These are phyloP conservation scores for Octodon degus DNA, from an alignment of 2,113 vertebrate species.

Conservation along the genomic window DNA sequence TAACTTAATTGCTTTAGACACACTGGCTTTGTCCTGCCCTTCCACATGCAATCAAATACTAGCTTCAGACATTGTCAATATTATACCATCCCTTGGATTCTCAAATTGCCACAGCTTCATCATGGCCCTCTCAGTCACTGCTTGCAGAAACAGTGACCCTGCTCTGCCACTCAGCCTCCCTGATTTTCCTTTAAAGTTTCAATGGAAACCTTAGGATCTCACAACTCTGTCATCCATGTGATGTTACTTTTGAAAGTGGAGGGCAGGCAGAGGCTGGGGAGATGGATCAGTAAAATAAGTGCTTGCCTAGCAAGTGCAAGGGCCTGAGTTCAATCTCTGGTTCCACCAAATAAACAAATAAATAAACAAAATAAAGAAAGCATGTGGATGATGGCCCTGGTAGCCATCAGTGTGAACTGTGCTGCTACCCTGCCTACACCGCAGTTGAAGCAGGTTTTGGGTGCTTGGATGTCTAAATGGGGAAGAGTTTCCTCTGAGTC, in stretches of 20 bases:
- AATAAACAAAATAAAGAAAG: no score
- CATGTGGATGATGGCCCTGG: neutral
- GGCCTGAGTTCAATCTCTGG: no score
- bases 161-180: neutral
- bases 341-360: no score
- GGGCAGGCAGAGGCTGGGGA: no score
- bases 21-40: no score
- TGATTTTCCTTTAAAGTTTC: neutral
- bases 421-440: neutral
- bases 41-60: no score
- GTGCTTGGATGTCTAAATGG: neutral
- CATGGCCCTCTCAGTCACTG: neutral
- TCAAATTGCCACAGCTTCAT: neutral
- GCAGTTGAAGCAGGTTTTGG: neutral
- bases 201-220: neutral
- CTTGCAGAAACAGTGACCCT: neutral
- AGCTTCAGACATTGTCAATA: neutral
- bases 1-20: no score
- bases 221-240: neutral
- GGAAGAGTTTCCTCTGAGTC: neutral
- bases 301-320: no score
- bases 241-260: no score
- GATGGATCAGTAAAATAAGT: no score
- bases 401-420: neutral
- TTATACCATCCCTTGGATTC: neutral